Evolutionary conservation across 53 echinoderm and acorn worm genomes (phyloP), one percentile per base, ranked within the genome.

Genomic region (Hippasteria phrygiana): DNA sequence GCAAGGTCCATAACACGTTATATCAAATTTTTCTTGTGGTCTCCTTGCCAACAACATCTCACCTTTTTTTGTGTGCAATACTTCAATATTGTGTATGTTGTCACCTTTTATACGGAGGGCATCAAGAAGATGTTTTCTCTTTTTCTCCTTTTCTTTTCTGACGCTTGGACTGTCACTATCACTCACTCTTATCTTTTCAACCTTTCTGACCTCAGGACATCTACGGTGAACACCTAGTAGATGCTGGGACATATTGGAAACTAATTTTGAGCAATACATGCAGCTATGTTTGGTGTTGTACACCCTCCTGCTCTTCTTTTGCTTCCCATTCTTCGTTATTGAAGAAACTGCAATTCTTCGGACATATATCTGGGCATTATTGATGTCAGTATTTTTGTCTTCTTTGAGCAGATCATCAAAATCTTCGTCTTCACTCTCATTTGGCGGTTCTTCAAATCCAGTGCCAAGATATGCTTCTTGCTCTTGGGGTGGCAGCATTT

Each of bases 1-100:
- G 55, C 89, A 93, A 40, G 93, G 89, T 3, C 90, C 87, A 73
- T 93, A 93, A 6, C 87, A 80, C 31, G 73, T 50, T 13, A 84
- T 34, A 70, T 69, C 46, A 46, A 67, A 46, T 48, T 26, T 45
- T 5, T 10, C 50, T 34, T 53, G 53, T 55, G 54, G 38, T 56
- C 92, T 62, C 32, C 88, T 85, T 20, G 31, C 63, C 2, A 92
- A 6, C 9, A 88, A 71, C 10, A 92, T 10, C 75, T 82, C 63
- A 22, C 88, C 92, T 51, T 55, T 31, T 74, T 92, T 88, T 37
- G 89, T 77, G 43, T 89, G 32, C 59, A 92, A 46, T 1, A 92
- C 86, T 50, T 89, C 76, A 18, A 41, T 76, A 69, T 92, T 92
- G 55, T 70, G 90, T 10, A 73, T 31, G 71, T 93, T 79, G 55